Evolutionary conservation across 2,797 vertebrate genomes (phyloP).

Genomic region (Hoplostethus mediterraneus): DNA sequence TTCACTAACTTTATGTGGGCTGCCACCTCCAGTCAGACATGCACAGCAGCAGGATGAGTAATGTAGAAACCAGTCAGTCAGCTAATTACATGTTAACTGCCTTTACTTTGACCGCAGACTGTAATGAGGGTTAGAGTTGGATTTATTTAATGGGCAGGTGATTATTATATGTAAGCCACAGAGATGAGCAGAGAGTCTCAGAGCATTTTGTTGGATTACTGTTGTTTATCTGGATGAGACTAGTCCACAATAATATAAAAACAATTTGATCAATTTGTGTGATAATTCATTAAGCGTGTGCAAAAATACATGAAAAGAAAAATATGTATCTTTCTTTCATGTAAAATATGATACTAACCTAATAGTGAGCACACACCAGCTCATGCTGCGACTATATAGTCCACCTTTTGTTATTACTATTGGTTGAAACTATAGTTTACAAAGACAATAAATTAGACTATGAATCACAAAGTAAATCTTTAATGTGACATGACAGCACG

Average conservation of each 20-base stretch:
- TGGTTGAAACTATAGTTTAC: too few species aligned
- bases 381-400: too few species aligned
- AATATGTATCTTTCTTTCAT: background rate
- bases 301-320: background rate
- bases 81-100: conserved; percentile 28
- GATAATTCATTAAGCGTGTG: background rate
- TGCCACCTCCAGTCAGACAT: background rate
- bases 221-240: background rate
- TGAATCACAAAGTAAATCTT: conserved; percentile 4
- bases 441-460: too few species aligned
- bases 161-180: conserved; percentile 10
- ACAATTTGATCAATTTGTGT: background rate
- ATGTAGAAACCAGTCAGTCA: conserved; percentile 12
- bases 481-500: conserved; percentile 3
- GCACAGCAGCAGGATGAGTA: conserved; percentile 5
- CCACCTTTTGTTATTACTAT: too few species aligned
- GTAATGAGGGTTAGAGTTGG: background rate
- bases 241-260: background rate
- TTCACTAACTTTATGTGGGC: conserved; percentile 8
- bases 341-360: background rate
- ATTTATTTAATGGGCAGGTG: conserved; percentile 8
- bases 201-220: background rate
- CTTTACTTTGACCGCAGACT: conserved; percentile 19
- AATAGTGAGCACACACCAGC: too few species aligned
- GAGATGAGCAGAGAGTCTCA: background rate